Evolutionary conservation across 2,113 vertebrate species (phyloP).

Genomic region (Speoplatyrhinus poulsoni): DNA sequence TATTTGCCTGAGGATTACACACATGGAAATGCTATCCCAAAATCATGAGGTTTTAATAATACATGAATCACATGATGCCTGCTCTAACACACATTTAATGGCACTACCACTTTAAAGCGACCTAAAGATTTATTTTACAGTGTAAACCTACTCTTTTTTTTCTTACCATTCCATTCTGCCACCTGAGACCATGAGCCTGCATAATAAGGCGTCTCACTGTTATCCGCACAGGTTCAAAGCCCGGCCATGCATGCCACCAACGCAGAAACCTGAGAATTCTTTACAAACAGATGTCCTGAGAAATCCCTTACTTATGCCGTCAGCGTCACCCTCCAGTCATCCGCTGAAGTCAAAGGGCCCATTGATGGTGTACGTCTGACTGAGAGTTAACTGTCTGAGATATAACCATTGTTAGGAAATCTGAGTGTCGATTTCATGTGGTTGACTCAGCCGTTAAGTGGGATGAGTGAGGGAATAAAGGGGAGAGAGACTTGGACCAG

Average conservation of each 20-base stretch:
- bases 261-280: conserved; percentile 25
- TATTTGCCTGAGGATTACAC: no score
- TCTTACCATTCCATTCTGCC: conserved; percentile 4
- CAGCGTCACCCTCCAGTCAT: conserved; percentile 48
- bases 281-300: conserved; percentile 39
- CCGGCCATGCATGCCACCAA: conserved; percentile 38
- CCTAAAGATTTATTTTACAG: no score
- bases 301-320: conserved; percentile 20
- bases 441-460: conserved; percentile 58
- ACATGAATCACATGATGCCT: no score
- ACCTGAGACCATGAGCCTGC: conserved; percentile 39
- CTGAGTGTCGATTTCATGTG: conserved; percentile 31
- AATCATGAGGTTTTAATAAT: no score
- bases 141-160: conserved; percentile 6
- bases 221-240: conserved; percentile 34
- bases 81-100: no score
- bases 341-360: conserved; percentile 30
- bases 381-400: conserved; percentile 45
- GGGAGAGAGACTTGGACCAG: conserved; percentile 33
- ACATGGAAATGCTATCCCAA: no score
- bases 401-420: conserved; percentile 24
- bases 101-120: no score
- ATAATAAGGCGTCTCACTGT: conserved; percentile 33
- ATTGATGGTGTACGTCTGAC: conserved; percentile 38
- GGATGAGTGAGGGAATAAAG: conserved; percentile 29